Evolutionary conservation across 1,140 invertebrate genomes (phyloP).

Genomic region (Zaprionus ornatus): DNA sequence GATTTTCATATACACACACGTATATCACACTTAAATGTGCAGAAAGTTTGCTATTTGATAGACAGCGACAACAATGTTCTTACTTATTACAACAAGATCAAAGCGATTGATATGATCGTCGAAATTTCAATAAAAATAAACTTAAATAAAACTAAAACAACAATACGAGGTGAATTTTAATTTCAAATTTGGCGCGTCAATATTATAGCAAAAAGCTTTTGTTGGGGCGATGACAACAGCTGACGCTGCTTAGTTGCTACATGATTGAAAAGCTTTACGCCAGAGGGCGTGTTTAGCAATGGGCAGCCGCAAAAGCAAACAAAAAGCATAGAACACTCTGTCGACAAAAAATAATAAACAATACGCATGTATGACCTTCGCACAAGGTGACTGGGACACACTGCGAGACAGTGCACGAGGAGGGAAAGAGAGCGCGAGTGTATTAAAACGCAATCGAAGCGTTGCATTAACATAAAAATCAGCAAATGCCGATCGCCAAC

Average conservation of each 20-base stretch:
- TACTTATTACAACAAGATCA: slow-evolving; percentile 62
- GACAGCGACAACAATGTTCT: slow-evolving; percentile 51
- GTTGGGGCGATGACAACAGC: neutral
- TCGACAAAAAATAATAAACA: slow-evolving; percentile 60
- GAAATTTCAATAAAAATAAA: slow-evolving; percentile 78
- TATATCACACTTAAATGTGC: slow-evolving; percentile 60
- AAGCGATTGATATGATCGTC: slow-evolving; percentile 72
- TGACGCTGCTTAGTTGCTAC: neutral
- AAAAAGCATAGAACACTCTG: slow-evolving; percentile 42
- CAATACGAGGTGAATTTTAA: neutral
- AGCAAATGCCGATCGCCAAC: slow-evolving; percentile 25
- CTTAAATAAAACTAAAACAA: slow-evolving; percentile 59
- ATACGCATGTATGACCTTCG: slow-evolving; percentile 86
- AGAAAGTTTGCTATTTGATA: slow-evolving; percentile 63
- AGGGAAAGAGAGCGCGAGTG: neutral
- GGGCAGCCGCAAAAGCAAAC: slow-evolving; percentile 20
- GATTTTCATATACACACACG: slow-evolving; percentile 52
- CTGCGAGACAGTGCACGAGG: neutral
- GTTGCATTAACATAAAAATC: slow-evolving; percentile 30
- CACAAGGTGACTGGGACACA: slow-evolving; percentile 86
- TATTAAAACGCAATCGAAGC: neutral
- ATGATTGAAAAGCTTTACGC: slow-evolving; percentile 31
- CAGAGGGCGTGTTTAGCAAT: slow-evolving; percentile 24
- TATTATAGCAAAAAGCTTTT: slow-evolving; percentile 15
- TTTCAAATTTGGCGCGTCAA: neutral